Conservation (phyloP, 1,140 invertebrate species). For the Drosophila gunungcola region DNA sequence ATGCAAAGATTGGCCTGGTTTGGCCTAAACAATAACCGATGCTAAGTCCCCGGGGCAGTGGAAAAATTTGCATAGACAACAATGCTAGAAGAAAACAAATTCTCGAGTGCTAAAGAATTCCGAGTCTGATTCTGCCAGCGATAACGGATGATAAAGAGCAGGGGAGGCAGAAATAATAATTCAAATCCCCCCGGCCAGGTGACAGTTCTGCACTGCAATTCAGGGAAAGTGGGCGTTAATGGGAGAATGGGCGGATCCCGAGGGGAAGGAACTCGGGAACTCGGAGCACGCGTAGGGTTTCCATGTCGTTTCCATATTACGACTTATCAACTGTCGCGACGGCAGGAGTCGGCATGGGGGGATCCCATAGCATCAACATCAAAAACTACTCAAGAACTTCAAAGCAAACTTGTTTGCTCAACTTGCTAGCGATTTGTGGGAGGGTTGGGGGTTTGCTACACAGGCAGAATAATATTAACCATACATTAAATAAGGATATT, state of each 20-base stretch:
- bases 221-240: constrained; percentile 43
- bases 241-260: constrained; percentile 18
- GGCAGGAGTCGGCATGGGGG: constrained; percentile 3
- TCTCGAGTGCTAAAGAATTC: constrained; percentile 35
- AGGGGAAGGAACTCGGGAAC: constrained; percentile 30
- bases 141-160: constrained; percentile 58
- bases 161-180: constrained; percentile 25
- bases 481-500: too few species aligned
- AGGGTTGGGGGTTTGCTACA: constrained; percentile 15
- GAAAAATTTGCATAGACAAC: constrained; percentile 51
- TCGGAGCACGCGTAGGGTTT: constrained; percentile 47
- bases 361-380: constrained; percentile 52
- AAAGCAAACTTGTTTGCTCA: constrained; percentile 77
- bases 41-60: constrained; percentile 17
- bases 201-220: constrained; percentile 37
- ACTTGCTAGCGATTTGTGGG: constrained; percentile 43
- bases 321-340: constrained; percentile 56
- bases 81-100: constrained; percentile 26
- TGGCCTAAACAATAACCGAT: constrained; percentile 19
- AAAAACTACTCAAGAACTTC: constrained; percentile 70
- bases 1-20: constrained; percentile 6
- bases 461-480: constrained; percentile 2
- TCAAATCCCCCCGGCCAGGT: constrained; percentile 18
- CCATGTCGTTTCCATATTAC: constrained; percentile 51
- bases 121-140: constrained; percentile 30